These are phyloP conservation scores for Chaetoderma sp. DNA, from an alignment of 2,888 invertebrate genomes.

Conservation along the genomic window DNA sequence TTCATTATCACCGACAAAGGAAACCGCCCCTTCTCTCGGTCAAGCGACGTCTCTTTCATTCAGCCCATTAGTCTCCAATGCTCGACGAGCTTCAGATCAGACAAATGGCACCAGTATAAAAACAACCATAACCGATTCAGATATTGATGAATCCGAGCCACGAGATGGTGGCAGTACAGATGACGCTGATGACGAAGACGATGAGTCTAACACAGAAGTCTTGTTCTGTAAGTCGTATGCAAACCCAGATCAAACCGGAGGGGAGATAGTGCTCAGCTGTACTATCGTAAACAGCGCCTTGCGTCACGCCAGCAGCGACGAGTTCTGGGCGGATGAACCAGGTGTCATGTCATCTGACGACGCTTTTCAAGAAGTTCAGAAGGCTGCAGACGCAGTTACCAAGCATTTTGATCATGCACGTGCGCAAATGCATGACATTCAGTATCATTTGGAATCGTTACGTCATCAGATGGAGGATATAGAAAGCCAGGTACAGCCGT, in stretches of 20 bases:
- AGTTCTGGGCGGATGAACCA: slow-evolving; percentile 34
- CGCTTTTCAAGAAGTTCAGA: slow-evolving; percentile 38
- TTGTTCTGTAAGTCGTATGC: slow-evolving; percentile 52
- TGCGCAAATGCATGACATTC: slow-evolving; percentile 60
- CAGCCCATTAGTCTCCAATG: no score
- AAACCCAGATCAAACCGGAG: slow-evolving; percentile 41
- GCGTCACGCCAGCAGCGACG: slow-evolving; percentile 36
- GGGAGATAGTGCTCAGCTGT: slow-evolving; percentile 35
- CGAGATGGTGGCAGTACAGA: slow-evolving; percentile 55
- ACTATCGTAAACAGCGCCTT: slow-evolving; percentile 28
- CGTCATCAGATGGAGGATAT: slow-evolving; percentile 56
- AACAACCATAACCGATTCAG: slow-evolving; percentile 47
- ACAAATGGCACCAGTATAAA: no score
- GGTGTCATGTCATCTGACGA: slow-evolving; percentile 39
- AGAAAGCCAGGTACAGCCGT: slow-evolving; percentile 47
- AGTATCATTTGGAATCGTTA: slow-evolving; percentile 52
- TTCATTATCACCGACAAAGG: slow-evolving; percentile 41
- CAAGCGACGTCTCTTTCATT: no score
- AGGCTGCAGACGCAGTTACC: slow-evolving; percentile 44
- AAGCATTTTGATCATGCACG: slow-evolving; percentile 53
- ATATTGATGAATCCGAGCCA: slow-evolving; percentile 57
- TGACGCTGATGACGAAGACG: slow-evolving; percentile 58
- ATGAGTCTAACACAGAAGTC: slow-evolving; percentile 38
- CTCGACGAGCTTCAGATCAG: no score
- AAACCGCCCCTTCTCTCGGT: slow-evolving; percentile 20